These are phyloP conservation scores for Ennomos erosarius DNA, from an alignment of 2,888 invertebrate genomes.

Conservation along the genomic window DNA sequence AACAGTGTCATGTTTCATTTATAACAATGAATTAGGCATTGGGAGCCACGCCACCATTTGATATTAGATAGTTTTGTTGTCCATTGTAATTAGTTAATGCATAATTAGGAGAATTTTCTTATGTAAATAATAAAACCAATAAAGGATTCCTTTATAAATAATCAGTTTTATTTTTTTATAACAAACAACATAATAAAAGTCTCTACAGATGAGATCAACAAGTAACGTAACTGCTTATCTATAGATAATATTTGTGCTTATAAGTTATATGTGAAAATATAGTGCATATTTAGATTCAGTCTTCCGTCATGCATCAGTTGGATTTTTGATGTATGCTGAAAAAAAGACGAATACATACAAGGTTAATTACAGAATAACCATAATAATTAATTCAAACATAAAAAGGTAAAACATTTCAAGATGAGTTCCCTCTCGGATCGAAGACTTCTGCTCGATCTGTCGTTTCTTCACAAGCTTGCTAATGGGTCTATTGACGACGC, in stretches of 20 bases:
- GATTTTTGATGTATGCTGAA: slow-evolving; percentile 52
- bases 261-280: slow-evolving; percentile 42
- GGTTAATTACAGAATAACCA: not conserved
- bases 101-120: slow-evolving; percentile 82
- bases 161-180: slow-evolving; percentile 55
- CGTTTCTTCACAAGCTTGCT: too few relatives aligned
- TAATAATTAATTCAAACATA: too few relatives aligned
- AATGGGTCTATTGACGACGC: too few relatives aligned
- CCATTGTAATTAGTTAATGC: slow-evolving; percentile 79
- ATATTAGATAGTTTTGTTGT: slow-evolving; percentile 81
- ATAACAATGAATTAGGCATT: slow-evolving; percentile 39
- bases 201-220: slow-evolving; percentile 28
- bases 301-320: slow-evolving; percentile 32
- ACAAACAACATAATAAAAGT: slow-evolving; percentile 30
- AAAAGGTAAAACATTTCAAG: too few relatives aligned
- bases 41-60: slow-evolving; percentile 69
- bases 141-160: slow-evolving; percentile 76
- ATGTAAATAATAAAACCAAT: slow-evolving; percentile 80
- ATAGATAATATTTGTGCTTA: slow-evolving; percentile 1
- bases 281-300: slow-evolving; percentile 44
- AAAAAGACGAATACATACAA: slow-evolving; percentile 26
- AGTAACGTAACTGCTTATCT: slow-evolving; percentile 4
- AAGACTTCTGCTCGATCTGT: too few relatives aligned
- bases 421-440: too few relatives aligned
- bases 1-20: slow-evolving; percentile 29